Conservation (phyloP, 2,888 invertebrate species). For the Sabatieria punctata region DNA sequence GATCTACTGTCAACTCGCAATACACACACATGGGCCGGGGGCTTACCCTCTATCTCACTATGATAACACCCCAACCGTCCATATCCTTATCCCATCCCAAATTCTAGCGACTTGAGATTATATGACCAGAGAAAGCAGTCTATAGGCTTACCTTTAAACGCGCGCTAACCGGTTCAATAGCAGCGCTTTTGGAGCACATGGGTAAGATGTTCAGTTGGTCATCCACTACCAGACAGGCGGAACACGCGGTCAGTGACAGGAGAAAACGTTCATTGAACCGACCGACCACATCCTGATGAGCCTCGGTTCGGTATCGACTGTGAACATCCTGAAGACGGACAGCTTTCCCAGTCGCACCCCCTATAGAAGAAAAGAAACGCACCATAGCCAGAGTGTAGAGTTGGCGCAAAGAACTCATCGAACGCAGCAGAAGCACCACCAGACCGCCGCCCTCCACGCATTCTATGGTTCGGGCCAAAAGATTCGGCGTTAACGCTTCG, state of each 20-base stretch:
- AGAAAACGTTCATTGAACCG: constrained; percentile 92
- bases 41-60: too few relatives aligned
- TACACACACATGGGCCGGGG: too few relatives aligned
- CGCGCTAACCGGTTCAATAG: too few relatives aligned
- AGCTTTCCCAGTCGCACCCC: background rate
- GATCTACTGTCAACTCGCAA: too few relatives aligned
- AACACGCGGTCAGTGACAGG: constrained; percentile 67
- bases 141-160: too few relatives aligned
- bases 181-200: constrained; percentile 71
- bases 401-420: constrained; percentile 71
- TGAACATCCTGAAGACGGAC: constrained; percentile 58
- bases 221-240: constrained; percentile 76
- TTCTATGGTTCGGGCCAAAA: constrained; percentile 86
- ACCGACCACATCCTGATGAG: constrained; percentile 72
- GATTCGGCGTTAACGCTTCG: constrained; percentile 90
- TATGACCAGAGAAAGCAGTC: too few relatives aligned
- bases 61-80: too few relatives aligned
- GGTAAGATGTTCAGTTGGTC: constrained; percentile 80
- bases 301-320: constrained; percentile 79
- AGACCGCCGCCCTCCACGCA: constrained; percentile 94
- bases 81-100: too few relatives aligned
- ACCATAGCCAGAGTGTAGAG: constrained; percentile 85
- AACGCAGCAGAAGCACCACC: constrained; percentile 59
- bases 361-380: constrained; percentile 1
- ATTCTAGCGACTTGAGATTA: too few relatives aligned